phyloP scores from a whole-genome alignment of 1,140 invertebrate genomes.

The Holcopasites calliopsidis region DNA sequence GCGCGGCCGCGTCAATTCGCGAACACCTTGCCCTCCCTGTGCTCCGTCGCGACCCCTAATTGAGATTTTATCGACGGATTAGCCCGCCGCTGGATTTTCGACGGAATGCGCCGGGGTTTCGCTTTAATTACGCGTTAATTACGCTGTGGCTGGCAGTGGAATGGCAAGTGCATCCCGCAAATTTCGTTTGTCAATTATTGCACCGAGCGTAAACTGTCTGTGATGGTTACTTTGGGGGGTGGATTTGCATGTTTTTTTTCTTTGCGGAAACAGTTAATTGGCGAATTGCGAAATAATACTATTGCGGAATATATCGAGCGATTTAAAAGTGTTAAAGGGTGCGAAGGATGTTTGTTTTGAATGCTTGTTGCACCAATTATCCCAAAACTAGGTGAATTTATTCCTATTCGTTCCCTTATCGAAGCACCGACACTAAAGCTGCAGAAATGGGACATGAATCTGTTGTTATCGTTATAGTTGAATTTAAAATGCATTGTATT shows the following conservation, averaged over 20 bases:
- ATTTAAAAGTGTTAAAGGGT: no score
- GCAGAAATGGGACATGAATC: background rate
- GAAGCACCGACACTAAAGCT: background rate
- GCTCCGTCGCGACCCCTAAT: constrained; percentile 22
- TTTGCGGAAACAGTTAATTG: no score
- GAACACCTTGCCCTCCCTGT: constrained; percentile 18
- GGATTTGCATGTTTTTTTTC: no score
- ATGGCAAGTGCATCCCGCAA: background rate
- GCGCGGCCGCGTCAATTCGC: constrained; percentile 56
- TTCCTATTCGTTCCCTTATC: no score
- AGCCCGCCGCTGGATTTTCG: constrained; percentile 13
- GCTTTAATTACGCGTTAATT: constrained; percentile 20
- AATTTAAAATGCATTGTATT: no score
- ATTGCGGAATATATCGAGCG: no score
- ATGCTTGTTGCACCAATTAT: no score
- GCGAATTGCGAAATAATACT: no score
- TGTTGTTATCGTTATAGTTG: background rate
- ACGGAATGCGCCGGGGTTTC: background rate
- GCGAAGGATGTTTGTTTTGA: no score
- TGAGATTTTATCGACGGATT: constrained; percentile 54
- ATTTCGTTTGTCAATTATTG: background rate
- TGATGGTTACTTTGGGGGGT: no score
- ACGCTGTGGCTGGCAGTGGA: background rate
- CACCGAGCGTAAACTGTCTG: no score
- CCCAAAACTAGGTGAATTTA: no score